Evolutionary conservation across 2,888 invertebrate species (phyloP).

Genomic region (Lepidochrysops patricia): DNA sequence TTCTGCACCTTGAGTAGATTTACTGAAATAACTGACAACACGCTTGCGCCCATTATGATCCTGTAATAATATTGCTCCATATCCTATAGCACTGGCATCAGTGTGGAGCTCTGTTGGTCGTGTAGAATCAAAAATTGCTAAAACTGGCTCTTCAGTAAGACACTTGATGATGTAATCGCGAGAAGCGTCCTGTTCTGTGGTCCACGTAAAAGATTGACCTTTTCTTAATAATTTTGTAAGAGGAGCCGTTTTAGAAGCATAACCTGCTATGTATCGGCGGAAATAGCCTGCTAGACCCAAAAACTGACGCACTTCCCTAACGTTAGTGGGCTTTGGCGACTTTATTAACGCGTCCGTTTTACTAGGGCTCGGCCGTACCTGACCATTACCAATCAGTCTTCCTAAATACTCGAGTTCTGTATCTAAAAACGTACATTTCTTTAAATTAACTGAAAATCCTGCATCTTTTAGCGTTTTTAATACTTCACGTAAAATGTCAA

Average conservation of each 20-base stretch:
- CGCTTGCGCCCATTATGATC: slow-evolving; percentile 19
- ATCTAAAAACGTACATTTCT: slow-evolving; percentile 9
- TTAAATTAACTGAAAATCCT: slow-evolving; percentile 14
- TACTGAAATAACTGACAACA: too few relatives aligned
- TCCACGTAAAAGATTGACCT: too few relatives aligned
- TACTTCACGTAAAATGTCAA: slow-evolving; percentile 1
- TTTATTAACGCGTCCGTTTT: too few relatives aligned
- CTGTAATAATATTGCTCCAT: slow-evolving; percentile 25
- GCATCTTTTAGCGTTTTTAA: not conserved
- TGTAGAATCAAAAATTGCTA: not conserved
- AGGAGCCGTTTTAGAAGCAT: not conserved
- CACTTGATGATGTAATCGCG: not conserved
- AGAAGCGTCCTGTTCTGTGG: not conserved
- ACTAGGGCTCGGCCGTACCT: slow-evolving; percentile 5
- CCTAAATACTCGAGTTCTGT: slow-evolving; percentile 14
- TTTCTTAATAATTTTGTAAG: not conserved
- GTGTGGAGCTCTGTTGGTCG: not conserved
- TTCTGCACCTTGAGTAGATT: too few relatives aligned
- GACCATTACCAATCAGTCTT: slow-evolving; percentile 6
- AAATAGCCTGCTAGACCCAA: slow-evolving; percentile 12
- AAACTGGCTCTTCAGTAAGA: slow-evolving; percentile 1
- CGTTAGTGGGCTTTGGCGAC: not conserved
- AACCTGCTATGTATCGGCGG: slow-evolving; percentile 12
- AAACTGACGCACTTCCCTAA: slow-evolving; percentile 7
- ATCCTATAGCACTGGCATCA: slow-evolving; percentile 8